Percentiles rank a stretch among this genome's conserved stretches.
These are phyloP conservation scores for Myoxocephalus aenaeus DNA, from an alignment of 2,797 vertebrate genomes.

Conservation along the genomic window DNA sequence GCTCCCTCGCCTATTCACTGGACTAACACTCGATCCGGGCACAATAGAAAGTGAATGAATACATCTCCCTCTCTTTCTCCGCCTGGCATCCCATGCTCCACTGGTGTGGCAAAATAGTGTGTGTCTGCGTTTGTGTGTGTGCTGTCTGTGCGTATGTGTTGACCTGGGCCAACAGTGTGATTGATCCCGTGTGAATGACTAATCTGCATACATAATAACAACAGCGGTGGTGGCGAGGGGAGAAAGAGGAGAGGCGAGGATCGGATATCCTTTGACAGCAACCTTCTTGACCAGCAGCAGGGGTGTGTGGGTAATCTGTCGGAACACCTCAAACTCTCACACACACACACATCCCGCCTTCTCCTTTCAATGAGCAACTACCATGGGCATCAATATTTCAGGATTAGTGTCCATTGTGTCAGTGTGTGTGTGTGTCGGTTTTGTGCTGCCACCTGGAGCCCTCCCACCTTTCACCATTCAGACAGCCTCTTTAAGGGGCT, in stretches of 20 bases:
- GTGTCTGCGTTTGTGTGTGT: constrained; percentile 52
- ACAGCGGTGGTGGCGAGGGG: constrained; percentile 47
- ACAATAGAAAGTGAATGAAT: constrained; percentile 84
- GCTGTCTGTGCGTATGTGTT: constrained; percentile 43
- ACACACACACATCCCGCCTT: constrained; percentile 39
- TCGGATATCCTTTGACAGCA: constrained; percentile 78
- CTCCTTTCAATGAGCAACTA: constrained; percentile 70
- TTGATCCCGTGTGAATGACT: constrained; percentile 78
- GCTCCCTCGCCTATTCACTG: constrained; percentile 77
- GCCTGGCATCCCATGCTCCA: constrained; percentile 72
- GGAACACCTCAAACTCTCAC: constrained; percentile 59
- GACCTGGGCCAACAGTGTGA: constrained; percentile 68
- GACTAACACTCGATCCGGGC: constrained; percentile 80
- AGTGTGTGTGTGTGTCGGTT: constrained; percentile 30
- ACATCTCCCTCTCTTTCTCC: constrained; percentile 73
- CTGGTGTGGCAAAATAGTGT: constrained; percentile 73
- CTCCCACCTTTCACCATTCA: constrained; percentile 66
- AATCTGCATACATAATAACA: constrained; percentile 79
- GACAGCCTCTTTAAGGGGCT: constrained; percentile 69
- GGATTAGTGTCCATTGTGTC: constrained; percentile 81
- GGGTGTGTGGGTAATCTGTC: constrained; percentile 76
- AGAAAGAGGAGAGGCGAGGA: constrained; percentile 70
- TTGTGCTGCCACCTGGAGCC: constrained; percentile 84
- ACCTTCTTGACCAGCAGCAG: constrained; percentile 70
- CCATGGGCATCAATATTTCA: constrained; percentile 85